A percentile compares a stretch with the other conserved stretches of the same genome.
These are phyloP conservation scores for Trissoscelio sp. DNA, from an alignment of 2,888 invertebrate species.

Conservation along the genomic window DNA sequence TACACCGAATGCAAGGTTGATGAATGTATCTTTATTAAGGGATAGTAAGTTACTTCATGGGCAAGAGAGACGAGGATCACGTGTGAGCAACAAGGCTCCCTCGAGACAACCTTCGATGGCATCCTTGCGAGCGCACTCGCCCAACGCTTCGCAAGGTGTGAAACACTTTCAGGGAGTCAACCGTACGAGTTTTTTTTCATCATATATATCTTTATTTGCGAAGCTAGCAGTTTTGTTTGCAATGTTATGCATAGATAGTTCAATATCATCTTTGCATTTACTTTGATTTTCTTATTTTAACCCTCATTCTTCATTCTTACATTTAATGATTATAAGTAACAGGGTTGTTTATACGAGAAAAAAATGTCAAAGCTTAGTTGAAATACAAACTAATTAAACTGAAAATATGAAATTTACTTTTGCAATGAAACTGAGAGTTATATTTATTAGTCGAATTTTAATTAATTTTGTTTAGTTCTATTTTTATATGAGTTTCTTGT, in stretches of 20 bases:
- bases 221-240: slow-evolving; percentile 80
- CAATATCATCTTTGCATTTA: slow-evolving; percentile 30
- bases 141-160: slow-evolving; percentile 88
- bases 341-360: too few relatives aligned
- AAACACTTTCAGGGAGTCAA: slow-evolving; percentile 83
- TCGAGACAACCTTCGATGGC: slow-evolving; percentile 94
- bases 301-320: too few relatives aligned
- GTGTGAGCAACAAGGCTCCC: slow-evolving; percentile 91
- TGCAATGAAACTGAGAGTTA: too few relatives aligned
- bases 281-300: neutral
- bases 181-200: slow-evolving; percentile 83
- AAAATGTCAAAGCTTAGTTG: too few relatives aligned
- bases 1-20: slow-evolving; percentile 95
- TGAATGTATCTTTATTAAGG: slow-evolving; percentile 94
- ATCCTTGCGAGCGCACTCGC: slow-evolving; percentile 92
- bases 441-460: too few relatives aligned
- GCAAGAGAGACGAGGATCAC: slow-evolving; percentile 91
- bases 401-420: too few relatives aligned
- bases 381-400: too few relatives aligned
- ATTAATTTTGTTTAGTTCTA: too few relatives aligned
- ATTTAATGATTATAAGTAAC: too few relatives aligned
- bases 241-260: slow-evolving; percentile 49
- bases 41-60: slow-evolving; percentile 92
- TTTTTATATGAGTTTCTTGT: too few relatives aligned
- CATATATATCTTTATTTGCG: slow-evolving; percentile 75